Evolutionary conservation across 1,140 invertebrate species (phyloP), one percentile per base, ranked within the genome.

Genomic region (fruit fly (Drosophila melanogaster)): DNA sequence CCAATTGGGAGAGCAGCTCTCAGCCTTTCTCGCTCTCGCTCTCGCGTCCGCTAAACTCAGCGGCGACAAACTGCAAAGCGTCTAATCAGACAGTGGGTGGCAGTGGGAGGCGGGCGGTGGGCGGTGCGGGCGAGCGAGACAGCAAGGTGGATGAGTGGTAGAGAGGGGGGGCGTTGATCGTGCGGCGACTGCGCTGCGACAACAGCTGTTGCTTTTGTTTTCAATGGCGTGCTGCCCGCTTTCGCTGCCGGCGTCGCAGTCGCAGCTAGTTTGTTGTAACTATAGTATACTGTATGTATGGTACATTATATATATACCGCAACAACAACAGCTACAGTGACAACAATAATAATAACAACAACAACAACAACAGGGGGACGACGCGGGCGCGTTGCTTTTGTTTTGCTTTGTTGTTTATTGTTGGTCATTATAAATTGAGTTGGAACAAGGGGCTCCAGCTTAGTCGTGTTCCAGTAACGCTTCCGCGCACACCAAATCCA

Each of bases 391-490:
- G 33, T 77, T 66, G 50, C 50, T 62, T 70, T 67, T 50, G 65
- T 77, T 55, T 77, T 70, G 57, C 73, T 77, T 51, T 78, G 76
- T 75, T 69, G 57, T 47, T 59, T 86, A 77, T 81, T 78, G 79
- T 83, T 75, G 77, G 79, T 89, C 79, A 79, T 91, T 91, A 91
- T 91, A 91, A 91, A 91, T 89, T 91, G 83, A 89, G 80, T 89
- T 78, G 80, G 77, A 79, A 91, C 67, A 89, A 67, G 60, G 73
- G 71, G 53, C 74, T 89, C 79, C 77, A 87, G 86, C 84, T 90
- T 90, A 91, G 90, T 91, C 89, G 90, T 81, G 80, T 91, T 90
- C 86, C 80, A 91, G 90, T 81, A 91, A 89, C 90, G 90, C 73
- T 91, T 89, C 78, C 86, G 90, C 86, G 75, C 74, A 80, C 81